Evolutionary conservation across 2,888 invertebrate species (phyloP).

Genomic region (Phaedon cochleariae): DNA sequence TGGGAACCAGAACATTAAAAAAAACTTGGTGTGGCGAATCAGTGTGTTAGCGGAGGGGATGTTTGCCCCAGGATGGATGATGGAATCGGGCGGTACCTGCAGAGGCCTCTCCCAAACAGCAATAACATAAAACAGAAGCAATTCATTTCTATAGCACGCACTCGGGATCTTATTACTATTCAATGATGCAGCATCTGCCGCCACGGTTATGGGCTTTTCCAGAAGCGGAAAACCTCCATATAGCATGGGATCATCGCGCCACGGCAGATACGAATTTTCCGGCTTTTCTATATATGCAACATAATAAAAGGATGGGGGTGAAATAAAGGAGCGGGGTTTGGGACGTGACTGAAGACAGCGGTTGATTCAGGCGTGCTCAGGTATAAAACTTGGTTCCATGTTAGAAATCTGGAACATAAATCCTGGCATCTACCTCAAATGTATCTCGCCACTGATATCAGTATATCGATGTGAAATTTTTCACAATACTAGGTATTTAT

Average conservation of each 20-base stretch:
- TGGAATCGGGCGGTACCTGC: slow-evolving; percentile 51
- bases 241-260: slow-evolving; percentile 45
- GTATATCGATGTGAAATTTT: too few species aligned
- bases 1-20: too few species aligned
- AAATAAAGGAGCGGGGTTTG: background rate
- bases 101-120: slow-evolving; percentile 39
- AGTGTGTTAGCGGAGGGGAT: slow-evolving; percentile 4
- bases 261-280: slow-evolving; percentile 44
- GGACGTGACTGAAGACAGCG: background rate
- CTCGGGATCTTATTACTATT: slow-evolving; percentile 63
- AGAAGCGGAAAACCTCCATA: slow-evolving; percentile 44
- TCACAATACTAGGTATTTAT: too few species aligned
- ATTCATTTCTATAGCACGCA: slow-evolving; percentile 60
- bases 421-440: too few species aligned
- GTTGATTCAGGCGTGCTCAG: background rate
- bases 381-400: background rate
- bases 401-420: background rate
- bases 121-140: slow-evolving; percentile 59
- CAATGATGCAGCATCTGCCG: slow-evolving; percentile 61
- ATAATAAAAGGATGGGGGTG: slow-evolving; percentile 25
- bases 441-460: too few species aligned
- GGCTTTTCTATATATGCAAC: slow-evolving; percentile 43
- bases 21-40: background rate
- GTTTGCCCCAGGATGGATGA: slow-evolving; percentile 25
- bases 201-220: slow-evolving; percentile 55